phyloP scores from a whole-genome alignment of 2,888 invertebrate genomes.

The Argyresthia goedartella region DNA sequence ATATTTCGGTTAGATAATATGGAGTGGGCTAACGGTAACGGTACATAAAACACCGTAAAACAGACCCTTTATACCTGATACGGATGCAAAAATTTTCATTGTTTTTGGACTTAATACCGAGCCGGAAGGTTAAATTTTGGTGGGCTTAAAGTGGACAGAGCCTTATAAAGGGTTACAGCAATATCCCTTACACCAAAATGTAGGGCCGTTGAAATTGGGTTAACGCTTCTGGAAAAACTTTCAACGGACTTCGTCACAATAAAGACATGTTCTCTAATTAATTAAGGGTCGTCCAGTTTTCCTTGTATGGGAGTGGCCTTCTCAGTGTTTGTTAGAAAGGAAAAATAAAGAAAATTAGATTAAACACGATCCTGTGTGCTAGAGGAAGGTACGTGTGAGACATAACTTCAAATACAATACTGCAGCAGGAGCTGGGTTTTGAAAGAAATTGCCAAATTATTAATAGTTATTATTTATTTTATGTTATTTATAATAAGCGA shows the following conservation, averaged over 20 bases:
- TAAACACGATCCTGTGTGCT: slow-evolving; percentile 39
- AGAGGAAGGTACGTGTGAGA: not conserved
- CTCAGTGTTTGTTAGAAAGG: slow-evolving; percentile 37
- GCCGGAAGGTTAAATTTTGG: too few relatives aligned
- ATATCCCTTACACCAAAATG: not conserved
- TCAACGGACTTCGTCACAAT: slow-evolving; percentile 32
- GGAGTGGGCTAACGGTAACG: too few relatives aligned
- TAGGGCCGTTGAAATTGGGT: not conserved
- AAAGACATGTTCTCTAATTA: slow-evolving; percentile 52
- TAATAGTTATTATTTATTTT: too few relatives aligned
- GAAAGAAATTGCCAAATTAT: too few relatives aligned
- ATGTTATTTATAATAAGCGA: too few relatives aligned
- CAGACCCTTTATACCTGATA: too few relatives aligned
- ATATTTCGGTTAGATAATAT: too few relatives aligned
- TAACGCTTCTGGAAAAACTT: slow-evolving; percentile 17
- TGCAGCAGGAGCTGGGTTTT: not conserved
- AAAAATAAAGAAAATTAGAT: slow-evolving; percentile 52
- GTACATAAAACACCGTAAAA: too few relatives aligned
- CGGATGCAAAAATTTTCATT: too few relatives aligned
- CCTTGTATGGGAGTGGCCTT: slow-evolving; percentile 45
- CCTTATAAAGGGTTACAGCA: too few relatives aligned
- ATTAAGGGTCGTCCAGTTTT: slow-evolving; percentile 43
- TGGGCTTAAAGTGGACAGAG: too few relatives aligned
- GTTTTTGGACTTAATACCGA: too few relatives aligned
- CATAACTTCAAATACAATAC: not conserved